phyloP scores from a whole-genome alignment of 2,113 vertebrate genomes.

The Misgurnus anguillicaudatus region DNA sequence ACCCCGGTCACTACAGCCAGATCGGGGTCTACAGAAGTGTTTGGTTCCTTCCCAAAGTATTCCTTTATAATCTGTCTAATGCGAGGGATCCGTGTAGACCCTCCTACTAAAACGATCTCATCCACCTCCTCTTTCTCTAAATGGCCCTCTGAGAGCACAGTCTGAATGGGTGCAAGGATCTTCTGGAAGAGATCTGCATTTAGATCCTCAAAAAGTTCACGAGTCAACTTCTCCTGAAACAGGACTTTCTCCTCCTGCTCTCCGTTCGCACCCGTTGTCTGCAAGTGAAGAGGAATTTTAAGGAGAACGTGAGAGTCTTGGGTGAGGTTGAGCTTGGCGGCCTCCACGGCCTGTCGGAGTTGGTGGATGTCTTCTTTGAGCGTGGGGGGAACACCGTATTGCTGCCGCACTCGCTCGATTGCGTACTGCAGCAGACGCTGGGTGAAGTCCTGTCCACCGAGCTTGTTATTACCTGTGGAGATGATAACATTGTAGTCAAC shows the following conservation, averaged over 20 bases:
- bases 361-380: conserved; percentile 90
- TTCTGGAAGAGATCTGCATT: conserved; percentile 95
- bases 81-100: conserved; percentile 92
- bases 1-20: conserved; percentile 92
- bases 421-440: conserved; percentile 88
- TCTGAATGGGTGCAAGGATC: conserved; percentile 86
- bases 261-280: background rate
- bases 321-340: conserved; percentile 91
- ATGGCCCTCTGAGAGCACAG: conserved; percentile 86
- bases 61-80: conserved; percentile 87
- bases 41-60: conserved; percentile 93
- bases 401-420: conserved; percentile 75
- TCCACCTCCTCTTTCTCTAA: conserved; percentile 85
- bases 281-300: conserved; percentile 75
- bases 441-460: conserved; percentile 97
- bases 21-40: conserved; percentile 94
- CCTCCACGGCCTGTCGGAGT: conserved; percentile 88
- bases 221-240: conserved; percentile 80
- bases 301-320: conserved; percentile 71
- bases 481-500: background rate
- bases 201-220: conserved; percentile 85
- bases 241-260: conserved; percentile 62
- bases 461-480: conserved; percentile 89
- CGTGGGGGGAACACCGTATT: conserved; percentile 78
- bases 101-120: conserved; percentile 93